A percentile compares a stretch with the other conserved stretches of the same genome.
phyloP scores from a whole-genome alignment of 2,797 vertebrate species.

The Takifugu rubripes region DNA sequence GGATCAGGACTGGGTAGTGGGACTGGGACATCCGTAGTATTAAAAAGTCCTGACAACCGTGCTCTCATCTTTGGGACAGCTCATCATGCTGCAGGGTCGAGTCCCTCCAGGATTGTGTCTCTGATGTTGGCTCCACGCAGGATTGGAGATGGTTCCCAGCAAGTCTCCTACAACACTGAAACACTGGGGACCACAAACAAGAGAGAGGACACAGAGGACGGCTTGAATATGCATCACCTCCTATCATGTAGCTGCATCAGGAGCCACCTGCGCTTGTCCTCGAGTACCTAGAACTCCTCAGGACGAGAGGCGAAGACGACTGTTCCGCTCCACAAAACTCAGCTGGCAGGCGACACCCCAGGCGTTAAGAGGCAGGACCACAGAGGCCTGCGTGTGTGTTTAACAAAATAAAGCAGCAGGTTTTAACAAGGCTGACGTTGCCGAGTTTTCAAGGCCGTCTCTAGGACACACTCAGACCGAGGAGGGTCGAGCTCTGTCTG shows the following conservation, averaged over 20 bases:
- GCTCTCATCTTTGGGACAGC: no score
- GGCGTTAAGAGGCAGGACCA: slow-evolving; percentile 30
- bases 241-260: slow-evolving; percentile 23
- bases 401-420: slow-evolving; percentile 31
- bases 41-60: no score
- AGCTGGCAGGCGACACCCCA: slow-evolving; percentile 36
- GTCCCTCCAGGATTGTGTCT: slow-evolving; percentile 32
- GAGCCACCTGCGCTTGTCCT: slow-evolving; percentile 15
- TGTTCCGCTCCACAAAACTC: slow-evolving; percentile 47
- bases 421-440: slow-evolving; percentile 46
- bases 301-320: slow-evolving; percentile 31
- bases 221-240: slow-evolving; percentile 43
- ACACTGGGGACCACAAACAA: slow-evolving; percentile 38
- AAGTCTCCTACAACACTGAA: slow-evolving; percentile 41
- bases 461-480: no score
- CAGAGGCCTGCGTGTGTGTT: slow-evolving; percentile 30
- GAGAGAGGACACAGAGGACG: slow-evolving; percentile 19
- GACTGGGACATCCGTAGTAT: no score
- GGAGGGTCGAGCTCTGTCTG: no score
- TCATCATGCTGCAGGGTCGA: no score
- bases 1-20: no score
- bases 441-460: not conserved
- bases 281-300: slow-evolving; percentile 26
- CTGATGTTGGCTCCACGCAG: slow-evolving; percentile 22
- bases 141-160: slow-evolving; percentile 47